Base-by-base conservation (phyloP, 1,140 invertebrate species). In the Penaeus chinensis region DNA sequence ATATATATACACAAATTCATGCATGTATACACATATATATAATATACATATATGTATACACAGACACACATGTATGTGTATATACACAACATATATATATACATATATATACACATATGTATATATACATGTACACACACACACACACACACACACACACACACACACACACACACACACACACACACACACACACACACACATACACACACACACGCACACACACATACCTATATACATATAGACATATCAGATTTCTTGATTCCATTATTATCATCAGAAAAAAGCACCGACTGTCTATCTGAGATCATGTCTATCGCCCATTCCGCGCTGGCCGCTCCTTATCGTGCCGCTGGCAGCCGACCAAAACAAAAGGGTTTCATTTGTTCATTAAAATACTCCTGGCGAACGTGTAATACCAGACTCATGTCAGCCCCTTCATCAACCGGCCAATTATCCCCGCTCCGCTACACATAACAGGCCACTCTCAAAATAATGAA, bases 401-500 rank as follows among this genome's bases (percentile, higher is more conserved):
- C 79, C 79, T 81, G 61, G 82, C 82, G 82, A 84, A 77, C 65
- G 71, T 85, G 83, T 78, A 85, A 54, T 54, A 54, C 54, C 54
- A 54, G 54, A 54, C 54, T 54, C 54, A 54, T 54, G 54, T 54
- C 54, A 54, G 54, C 82, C 37, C 63, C 84, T 80, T 86, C 85
- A 81, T 87, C 77, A 81, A 81, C 47, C 32, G 47, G 65, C 85
- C 85, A 87, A 87, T 87, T 87, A 87, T 87, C 78, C 54, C 74
- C 78, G 79, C 85, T 42, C 27, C 63, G 65, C 85, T 80, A 74
- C 85, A 81, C 85, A 87, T 87, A 81, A 87, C 78, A 80, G 66
- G 65, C 85, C 85, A 81, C 78, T 74, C 61, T 66, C 77, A 81
- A 87, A 87, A 87, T 87, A 87, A 87, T 87, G 85, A 87, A 87